A percentile compares a stretch with the other conserved stretches of the same genome.
Conservation (phyloP, 2,888 invertebrate species). For the Erebia aethiops region DNA sequence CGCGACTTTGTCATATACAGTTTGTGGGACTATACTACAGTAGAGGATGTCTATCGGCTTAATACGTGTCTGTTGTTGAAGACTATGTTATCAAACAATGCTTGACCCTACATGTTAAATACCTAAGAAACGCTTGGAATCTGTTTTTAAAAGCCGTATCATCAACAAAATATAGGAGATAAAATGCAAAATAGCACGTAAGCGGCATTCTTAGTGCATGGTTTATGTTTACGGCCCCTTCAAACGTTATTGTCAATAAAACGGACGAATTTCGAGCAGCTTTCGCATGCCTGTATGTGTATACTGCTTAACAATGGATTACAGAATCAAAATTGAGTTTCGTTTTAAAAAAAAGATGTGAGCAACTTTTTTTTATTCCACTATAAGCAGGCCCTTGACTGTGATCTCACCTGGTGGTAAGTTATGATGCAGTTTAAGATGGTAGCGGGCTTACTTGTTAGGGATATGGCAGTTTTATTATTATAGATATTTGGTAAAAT, state of each 20-base stretch:
- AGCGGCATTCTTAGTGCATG: conserved; percentile 41
- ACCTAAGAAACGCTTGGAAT: neutral
- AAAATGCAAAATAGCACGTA: conserved; percentile 47
- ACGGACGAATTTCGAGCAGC: conserved; percentile 43
- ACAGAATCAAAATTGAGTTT: conserved; percentile 11
- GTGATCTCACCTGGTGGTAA: too few relatives aligned
- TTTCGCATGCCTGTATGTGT: conserved; percentile 33
- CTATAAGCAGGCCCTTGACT: too few relatives aligned
- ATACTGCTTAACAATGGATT: conserved; percentile 17
- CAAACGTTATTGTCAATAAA: conserved; percentile 70
- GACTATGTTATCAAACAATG: neutral
- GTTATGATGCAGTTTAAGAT: neutral
- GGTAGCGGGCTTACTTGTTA: too few relatives aligned
- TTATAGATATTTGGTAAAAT: too few relatives aligned
- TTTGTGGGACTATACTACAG: too few relatives aligned
- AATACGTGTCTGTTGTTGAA: too few relatives aligned
- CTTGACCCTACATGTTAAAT: neutral
- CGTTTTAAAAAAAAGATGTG: neutral
- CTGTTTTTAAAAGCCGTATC: conserved; percentile 15
- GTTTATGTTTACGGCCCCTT: conserved; percentile 56
- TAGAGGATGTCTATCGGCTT: too few relatives aligned
- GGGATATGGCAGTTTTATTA: too few relatives aligned
- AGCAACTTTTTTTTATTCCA: too few relatives aligned
- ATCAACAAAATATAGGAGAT: conserved; percentile 36
- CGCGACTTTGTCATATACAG: too few relatives aligned